Percentiles rank a stretch among this genome's conserved stretches.
Conservation (phyloP, 2,888 invertebrate species). For the Agrotis ipsilon region DNA sequence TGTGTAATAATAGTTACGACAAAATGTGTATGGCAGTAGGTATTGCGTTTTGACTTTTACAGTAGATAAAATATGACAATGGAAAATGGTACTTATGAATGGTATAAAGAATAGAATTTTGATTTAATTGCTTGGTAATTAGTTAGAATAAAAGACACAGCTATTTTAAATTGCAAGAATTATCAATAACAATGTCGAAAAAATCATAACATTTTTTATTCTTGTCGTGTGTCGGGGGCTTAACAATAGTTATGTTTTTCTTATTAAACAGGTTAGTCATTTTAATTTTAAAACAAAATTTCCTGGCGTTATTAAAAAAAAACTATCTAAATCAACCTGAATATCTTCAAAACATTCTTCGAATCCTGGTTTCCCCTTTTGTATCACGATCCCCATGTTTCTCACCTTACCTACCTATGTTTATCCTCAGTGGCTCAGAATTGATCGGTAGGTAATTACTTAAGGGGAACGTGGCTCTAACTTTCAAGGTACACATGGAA, state of each 20-base stretch:
- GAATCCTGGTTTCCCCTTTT: slow-evolving; percentile 28
- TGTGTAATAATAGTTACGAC: slow-evolving; percentile 20
- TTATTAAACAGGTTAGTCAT: too few relatives aligned
- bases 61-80: not conserved
- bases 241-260: too few relatives aligned
- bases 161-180: too few relatives aligned
- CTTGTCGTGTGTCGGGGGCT: too few relatives aligned
- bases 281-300: too few relatives aligned
- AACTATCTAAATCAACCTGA: slow-evolving; percentile 9
- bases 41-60: not conserved
- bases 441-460: slow-evolving; percentile 82
- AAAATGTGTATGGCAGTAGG: slow-evolving; percentile 4
- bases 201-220: too few relatives aligned
- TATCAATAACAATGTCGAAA: too few relatives aligned
- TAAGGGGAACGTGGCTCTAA: slow-evolving; percentile 71
- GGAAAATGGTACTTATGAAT: too few relatives aligned
- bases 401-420: slow-evolving; percentile 5
- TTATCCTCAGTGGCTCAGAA: slow-evolving; percentile 53
- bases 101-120: too few relatives aligned
- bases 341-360: slow-evolving; percentile 22
- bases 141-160: too few relatives aligned
- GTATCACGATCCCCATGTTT: slow-evolving; percentile 14
- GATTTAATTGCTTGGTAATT: too few relatives aligned
- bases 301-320: too few relatives aligned
- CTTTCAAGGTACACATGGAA: slow-evolving; percentile 72